Base-by-base conservation (phyloP, 1,140 invertebrate genomes). In the Drosophila pectinifera region DNA sequence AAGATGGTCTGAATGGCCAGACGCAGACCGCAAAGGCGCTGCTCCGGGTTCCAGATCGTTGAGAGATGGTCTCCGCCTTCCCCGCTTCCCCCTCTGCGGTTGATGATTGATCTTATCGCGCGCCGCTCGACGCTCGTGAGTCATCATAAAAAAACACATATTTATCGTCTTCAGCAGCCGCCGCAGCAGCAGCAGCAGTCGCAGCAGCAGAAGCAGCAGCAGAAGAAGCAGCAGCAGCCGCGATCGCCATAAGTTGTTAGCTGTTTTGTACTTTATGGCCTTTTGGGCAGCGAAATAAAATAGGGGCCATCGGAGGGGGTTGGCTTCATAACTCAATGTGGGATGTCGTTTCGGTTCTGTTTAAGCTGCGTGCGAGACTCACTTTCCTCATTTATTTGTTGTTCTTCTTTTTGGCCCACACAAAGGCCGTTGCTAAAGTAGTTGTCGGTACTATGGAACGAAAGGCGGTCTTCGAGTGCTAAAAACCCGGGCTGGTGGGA, bases 51-150 rank as follows among this genome's bases (percentile, higher is more conserved):
- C 58, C 46, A 61, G 68, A 73, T 63, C 56, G 68, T 54, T 46
- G 70, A 61, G 41, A 45, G 48, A 42, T 62, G 56, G 57, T 61
- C 38, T 22, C 56, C 14, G 10, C 63, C 64, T 22, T 20, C 24
- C 14, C 61, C 54, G 5, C 16, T 18, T n/a, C 24, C 39, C 38
- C 51, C 22, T 34, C 53, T 78, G 78, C 69, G 80, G 73, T 58
- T 83, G 83, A 77, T 86, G 83, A 86, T 86, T 86, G 83, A 86
- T 86, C 83, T 86, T 86, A 86, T 86, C 83, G 83, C 79, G 56
- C 42, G 46, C 61, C 46, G 65, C 73, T 58, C 67, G 31, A 61
- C 28, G 48, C 80, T 41, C 67, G 67, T 86, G 83, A 86, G 84
- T 86, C 83, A 86, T 86, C 83, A 68, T 82, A 82, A 82, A 78